A percentile compares a stretch with the other conserved stretches of the same genome.
Evolutionary conservation across 2,797 vertebrate species (phyloP).

Genomic region (Sitta carolinensis): DNA sequence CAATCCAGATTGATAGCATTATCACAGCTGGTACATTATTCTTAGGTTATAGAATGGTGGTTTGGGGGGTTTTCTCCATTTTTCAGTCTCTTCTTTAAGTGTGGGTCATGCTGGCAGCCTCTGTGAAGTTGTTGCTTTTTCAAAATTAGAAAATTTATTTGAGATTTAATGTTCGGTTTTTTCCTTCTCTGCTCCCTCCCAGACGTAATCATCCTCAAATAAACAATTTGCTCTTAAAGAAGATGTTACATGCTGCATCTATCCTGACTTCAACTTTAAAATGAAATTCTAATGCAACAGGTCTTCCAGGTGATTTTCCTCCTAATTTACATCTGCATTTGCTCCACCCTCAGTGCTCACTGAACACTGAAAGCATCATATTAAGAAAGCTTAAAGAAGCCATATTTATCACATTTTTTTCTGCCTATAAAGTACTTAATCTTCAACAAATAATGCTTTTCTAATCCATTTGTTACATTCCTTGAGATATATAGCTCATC

Average conservation of each 20-base stretch:
- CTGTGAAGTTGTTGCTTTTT: not conserved
- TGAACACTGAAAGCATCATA: not conserved
- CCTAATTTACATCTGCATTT: not conserved
- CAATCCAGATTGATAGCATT: not conserved
- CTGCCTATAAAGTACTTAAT: slow-evolving; percentile 4
- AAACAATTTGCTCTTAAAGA: not conserved
- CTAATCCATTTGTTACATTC: slow-evolving; percentile 1
- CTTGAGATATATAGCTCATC: not conserved
- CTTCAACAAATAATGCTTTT: not conserved
- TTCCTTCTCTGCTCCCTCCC: not conserved
- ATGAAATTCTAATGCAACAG: not conserved
- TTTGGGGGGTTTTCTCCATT: not conserved
- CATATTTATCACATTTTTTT: not conserved
- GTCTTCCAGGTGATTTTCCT: not conserved
- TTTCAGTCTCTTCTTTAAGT: not conserved
- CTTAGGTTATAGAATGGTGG: not conserved
- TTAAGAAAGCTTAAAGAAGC: not conserved
- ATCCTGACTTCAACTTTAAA: not conserved
- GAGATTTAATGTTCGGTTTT: not conserved
- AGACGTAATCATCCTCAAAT: not conserved
- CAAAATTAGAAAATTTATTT: not conserved
- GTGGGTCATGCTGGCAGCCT: not conserved
- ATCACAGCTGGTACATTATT: not conserved
- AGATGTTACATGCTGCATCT: not conserved
- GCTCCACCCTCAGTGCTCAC: not conserved